Evolutionary conservation across 2,113 vertebrate genomes (phyloP), one percentile per base, ranked within the genome.

Genomic region (Lycocorax pyrrhopterus): DNA sequence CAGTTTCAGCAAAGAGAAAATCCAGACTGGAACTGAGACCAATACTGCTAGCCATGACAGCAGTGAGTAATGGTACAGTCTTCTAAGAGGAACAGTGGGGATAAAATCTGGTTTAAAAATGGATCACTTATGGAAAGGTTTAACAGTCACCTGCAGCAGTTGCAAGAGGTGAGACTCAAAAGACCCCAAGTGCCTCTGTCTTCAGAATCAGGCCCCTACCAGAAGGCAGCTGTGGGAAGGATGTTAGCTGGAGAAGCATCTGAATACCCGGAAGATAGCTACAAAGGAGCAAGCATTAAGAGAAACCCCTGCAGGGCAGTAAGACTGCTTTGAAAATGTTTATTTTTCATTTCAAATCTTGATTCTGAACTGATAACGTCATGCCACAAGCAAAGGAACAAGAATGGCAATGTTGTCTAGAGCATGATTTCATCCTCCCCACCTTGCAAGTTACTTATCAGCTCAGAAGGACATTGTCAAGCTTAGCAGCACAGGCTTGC

Each of bases 351-450:
- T 96, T 93, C 44, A 63, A 74, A 56, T 92, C 69, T 75, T 92
- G 85, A 95, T 87, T 94, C 29, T 89, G 69, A 89, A 84, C 55
- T 9, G 93, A 90, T 94, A 92, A 83, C 75, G 33, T 81, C 83
- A 89, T 64, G 73, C 88, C 76, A 49, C 60, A 73, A 94, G 94
- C 88, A 89, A 91, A 95, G 85, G 90, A 95, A 96, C 79, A 58
- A 85, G 90, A 88, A 88, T 1, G 0, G 55, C 4, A 7, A 93
- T 81, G 69, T n/a, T 83, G 67, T 93, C 64, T 86, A 47, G 68
- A 94, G 88, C 25, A 84, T 93, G 92, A 93, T 77, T 94, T 94
- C 87, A 95, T 81, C 63, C 77, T 87, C 68, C 68, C 47, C 23
- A 30, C 51, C 35, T 74, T 17, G 10, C 0, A 7, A 91, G 73